Base-by-base conservation (phyloP, 2,113 vertebrate species). In the Lynx canadensis region DNA sequence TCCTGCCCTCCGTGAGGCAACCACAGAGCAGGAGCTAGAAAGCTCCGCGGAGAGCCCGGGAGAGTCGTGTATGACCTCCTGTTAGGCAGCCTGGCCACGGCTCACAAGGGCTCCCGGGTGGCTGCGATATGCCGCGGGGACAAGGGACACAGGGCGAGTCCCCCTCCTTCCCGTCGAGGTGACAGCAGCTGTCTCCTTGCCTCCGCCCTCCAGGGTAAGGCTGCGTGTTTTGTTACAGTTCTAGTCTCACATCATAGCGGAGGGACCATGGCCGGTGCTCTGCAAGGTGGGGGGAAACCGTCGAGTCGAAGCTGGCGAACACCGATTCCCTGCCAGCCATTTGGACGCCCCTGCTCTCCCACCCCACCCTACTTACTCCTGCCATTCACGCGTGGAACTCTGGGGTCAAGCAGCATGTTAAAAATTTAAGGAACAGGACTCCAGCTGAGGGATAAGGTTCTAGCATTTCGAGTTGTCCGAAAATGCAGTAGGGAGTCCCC, bases 301-400 rank as follows among this genome's bases (percentile, higher is more conserved):
- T 45, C 45, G 45, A 45, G 2, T 1, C 3, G 52, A 10, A 69
- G 7, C 66, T 65, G 41, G 25, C 48, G 63, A 57, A 29, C 10
- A 0, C 18, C 1, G 10, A 68, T 31, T 31, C 65, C 48, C 0
- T 4, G 33, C 3, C 52, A 15, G 33, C 9, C 8, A 33, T 25
- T 0, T 2, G 9, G 0, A 29, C 0, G 2, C 9, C 73, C 41
- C 19, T 6, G 5, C 8, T 14, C 4, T 0, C 8, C 45, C 29
- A 14, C 15, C 0, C 15, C 23, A 66, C 60, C 45, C 45, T 76
- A 5, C 29, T 66, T 68, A 4, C 41, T 16, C 14, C 18, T 5
- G 23, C 25, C 38, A 11, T 12, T 83, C 27, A 45, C 60, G 33
- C n/a, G 5, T 5, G 60, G 48, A 45, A 38, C 10, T 80, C 7